A percentile compares a stretch with the other conserved stretches of the same genome.
Evolutionary conservation across 1,140 invertebrate species (phyloP).

Genomic region (Hypsibius dujardini): DNA sequence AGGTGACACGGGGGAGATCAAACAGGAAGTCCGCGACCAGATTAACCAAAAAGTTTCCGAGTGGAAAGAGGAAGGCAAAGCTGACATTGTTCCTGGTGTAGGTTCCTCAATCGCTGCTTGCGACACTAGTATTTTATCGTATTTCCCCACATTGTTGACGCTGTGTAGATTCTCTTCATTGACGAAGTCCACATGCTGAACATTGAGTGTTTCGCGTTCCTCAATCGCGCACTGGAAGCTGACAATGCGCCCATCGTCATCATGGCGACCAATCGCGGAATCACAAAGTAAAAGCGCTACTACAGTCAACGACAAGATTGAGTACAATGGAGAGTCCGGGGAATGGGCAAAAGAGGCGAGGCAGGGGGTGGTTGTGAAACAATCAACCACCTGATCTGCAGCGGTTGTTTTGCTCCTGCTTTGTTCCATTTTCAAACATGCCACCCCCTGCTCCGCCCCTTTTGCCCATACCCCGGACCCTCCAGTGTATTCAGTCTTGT

Average conservation of each 20-base stretch:
- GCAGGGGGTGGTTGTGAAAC: too few species aligned
- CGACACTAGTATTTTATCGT: slow-evolving; percentile 52
- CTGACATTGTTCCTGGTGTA: slow-evolving; percentile 90
- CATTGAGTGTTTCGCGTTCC: slow-evolving; percentile 93
- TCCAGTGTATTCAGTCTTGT: not conserved
- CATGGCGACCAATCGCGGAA: slow-evolving; percentile 96
- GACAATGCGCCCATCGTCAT: slow-evolving; percentile 94
- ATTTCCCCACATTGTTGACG: slow-evolving; percentile 17
- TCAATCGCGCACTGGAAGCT: slow-evolving; percentile 85
- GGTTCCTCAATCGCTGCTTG: slow-evolving; percentile 31
- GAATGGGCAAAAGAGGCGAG: too few species aligned
- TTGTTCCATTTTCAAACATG: too few species aligned
- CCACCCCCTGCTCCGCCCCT: too few species aligned
- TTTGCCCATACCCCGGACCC: too few species aligned
- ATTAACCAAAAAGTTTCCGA: slow-evolving; percentile 95
- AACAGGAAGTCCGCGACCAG: slow-evolving; percentile 87
- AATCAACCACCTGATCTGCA: too few species aligned
- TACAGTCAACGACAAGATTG: too few species aligned
- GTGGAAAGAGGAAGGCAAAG: slow-evolving; percentile 97
- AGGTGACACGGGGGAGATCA: slow-evolving; percentile 97
- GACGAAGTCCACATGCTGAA: slow-evolving; percentile 89
- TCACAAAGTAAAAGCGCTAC: slow-evolving; percentile 33
- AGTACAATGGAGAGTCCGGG: too few species aligned
- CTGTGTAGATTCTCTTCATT: slow-evolving; percentile 37
- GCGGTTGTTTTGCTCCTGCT: too few species aligned